Percentiles rank a stretch among this genome's conserved stretches.
phyloP scores from a whole-genome alignment of 2,888 invertebrate species.

The Lasioglossum morio region DNA sequence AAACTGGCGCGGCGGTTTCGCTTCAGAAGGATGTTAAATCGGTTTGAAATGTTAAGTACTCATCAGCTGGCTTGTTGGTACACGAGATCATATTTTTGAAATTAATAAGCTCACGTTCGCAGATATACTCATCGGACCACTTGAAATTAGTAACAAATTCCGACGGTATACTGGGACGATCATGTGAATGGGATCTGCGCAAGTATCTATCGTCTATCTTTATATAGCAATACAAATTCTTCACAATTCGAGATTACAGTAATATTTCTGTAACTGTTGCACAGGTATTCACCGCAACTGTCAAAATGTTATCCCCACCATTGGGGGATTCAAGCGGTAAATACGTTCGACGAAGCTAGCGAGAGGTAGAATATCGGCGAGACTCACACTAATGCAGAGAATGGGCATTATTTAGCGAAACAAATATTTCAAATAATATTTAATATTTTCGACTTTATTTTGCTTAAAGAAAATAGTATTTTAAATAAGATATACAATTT shows the following conservation, averaged over 20 bases:
- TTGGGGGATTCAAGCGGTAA: too few species aligned
- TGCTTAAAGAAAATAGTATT: too few species aligned
- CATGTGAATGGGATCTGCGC: neutral
- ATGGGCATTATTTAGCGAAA: too few species aligned
- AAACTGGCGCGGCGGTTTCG: neutral
- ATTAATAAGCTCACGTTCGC: neutral
- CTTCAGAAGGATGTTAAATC: slow-evolving; percentile 20
- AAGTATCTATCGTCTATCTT: neutral
- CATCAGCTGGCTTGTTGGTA: neutral
- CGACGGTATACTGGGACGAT: neutral
- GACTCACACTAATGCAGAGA: too few species aligned
- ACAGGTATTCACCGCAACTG: too few species aligned
- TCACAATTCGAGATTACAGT: neutral
- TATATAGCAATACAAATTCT: neutral
- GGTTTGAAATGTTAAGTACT: slow-evolving; percentile 30
- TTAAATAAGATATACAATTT: too few species aligned
- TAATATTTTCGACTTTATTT: too few species aligned
- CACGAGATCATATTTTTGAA: neutral
- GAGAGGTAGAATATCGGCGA: too few species aligned
- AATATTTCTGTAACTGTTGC: too few species aligned
- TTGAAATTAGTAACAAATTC: neutral
- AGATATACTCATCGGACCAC: neutral
- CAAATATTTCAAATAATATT: too few species aligned
- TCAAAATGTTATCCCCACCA: too few species aligned
- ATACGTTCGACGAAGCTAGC: too few species aligned